Evolutionary conservation across 2,113 vertebrate genomes (phyloP).

Genomic region (Synchiropus splendidus): DNA sequence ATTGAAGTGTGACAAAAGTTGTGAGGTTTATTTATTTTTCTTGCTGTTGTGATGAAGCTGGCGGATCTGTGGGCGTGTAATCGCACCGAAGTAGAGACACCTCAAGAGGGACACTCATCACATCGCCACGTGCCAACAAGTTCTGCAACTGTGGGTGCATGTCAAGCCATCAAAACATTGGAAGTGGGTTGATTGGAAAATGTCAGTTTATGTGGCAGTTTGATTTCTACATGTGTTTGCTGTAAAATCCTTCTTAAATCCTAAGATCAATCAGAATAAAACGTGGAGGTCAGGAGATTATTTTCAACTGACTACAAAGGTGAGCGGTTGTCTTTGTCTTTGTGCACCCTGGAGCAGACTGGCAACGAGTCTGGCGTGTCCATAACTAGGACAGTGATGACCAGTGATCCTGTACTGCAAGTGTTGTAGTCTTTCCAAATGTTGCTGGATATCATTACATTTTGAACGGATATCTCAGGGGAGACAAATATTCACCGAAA

Average conservation of each 20-base stretch:
- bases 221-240: slow-evolving; percentile 54
- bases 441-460: too few relatives aligned
- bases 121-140: slow-evolving; percentile 55
- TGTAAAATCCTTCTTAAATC: slow-evolving; percentile 16
- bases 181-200: slow-evolving; percentile 64
- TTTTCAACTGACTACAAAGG: too few relatives aligned
- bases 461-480: too few relatives aligned
- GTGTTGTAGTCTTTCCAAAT: too few relatives aligned
- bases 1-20: slow-evolving; percentile 67
- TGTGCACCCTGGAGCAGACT: too few relatives aligned
- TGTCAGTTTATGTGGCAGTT: slow-evolving; percentile 62
- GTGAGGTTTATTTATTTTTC: slow-evolving; percentile 47
- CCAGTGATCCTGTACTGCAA: too few relatives aligned
- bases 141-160: slow-evolving; percentile 60
- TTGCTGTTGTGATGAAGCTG: slow-evolving; percentile 53
- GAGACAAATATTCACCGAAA: too few relatives aligned
- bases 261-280: too few relatives aligned
- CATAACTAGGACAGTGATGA: too few relatives aligned
- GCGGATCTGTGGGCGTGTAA: slow-evolving; percentile 60
- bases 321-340: too few relatives aligned
- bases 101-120: slow-evolving; percentile 48
- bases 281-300: too few relatives aligned
- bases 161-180: slow-evolving; percentile 66
- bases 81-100: slow-evolving; percentile 59
- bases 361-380: too few relatives aligned